Percentiles rank a stretch among this genome's conserved stretches.
Conservation (phyloP, 92 coral and sea anemone genomes). For the Phenganax marumi region DNA sequence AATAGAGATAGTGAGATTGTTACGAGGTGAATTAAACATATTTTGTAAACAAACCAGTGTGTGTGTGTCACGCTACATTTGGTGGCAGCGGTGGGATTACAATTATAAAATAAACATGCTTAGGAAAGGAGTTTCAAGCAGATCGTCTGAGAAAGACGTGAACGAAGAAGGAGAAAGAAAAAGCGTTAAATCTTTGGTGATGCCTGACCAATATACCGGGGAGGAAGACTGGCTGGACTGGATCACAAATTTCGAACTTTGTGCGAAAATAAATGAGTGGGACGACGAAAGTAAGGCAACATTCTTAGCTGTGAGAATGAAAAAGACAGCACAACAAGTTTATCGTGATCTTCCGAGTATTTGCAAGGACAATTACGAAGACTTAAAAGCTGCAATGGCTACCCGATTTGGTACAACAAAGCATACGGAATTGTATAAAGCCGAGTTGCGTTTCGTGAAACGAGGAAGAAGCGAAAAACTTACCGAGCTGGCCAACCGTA, state of each 20-base stretch:
- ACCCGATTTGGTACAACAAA: not conserved
- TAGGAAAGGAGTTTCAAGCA: no score
- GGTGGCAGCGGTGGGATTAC: no score
- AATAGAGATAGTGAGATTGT: no score
- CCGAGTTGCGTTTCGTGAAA: not conserved
- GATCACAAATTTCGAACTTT: not conserved
- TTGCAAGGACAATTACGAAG: not conserved
- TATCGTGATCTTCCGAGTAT: slow-evolving; percentile 2
- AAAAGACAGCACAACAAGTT: not conserved
- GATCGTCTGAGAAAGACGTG: no score
- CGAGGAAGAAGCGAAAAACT: slow-evolving; percentile 20
- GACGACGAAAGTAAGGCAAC: not conserved
- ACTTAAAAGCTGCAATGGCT: not conserved
- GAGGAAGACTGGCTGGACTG: slow-evolving; percentile 8
- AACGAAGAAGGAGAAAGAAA: no score
- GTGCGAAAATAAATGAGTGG: slow-evolving; percentile 13
- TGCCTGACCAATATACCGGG: slow-evolving; percentile 10
- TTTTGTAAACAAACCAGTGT: no score
- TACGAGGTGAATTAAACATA: no score
- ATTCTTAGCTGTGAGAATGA: slow-evolving; percentile 4
- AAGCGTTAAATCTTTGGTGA: not conserved
- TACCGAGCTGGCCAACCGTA: slow-evolving; percentile 18
- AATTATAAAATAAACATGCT: no score
- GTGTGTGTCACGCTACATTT: no score
- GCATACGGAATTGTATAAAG: not conserved